These are phyloP conservation scores for Astur gentilis DNA, from an alignment of 2,113 vertebrate genomes.

Conservation along the genomic window DNA sequence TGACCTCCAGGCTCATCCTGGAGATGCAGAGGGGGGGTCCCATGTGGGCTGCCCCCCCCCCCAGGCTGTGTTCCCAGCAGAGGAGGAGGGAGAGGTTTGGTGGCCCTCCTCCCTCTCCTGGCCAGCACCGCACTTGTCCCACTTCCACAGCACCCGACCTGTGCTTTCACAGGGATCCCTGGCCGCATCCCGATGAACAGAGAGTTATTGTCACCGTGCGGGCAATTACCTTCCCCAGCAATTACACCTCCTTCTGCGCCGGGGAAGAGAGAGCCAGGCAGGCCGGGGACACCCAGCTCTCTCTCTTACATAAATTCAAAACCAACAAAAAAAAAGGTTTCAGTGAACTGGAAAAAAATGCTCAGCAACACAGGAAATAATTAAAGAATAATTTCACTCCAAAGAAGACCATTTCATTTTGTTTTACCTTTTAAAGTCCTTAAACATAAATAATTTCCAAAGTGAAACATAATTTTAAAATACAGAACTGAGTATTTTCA, in stretches of 20 bases:
- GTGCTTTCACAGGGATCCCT: background rate
- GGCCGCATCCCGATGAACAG: background rate
- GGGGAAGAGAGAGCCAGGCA: background rate
- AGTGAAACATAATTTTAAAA: background rate
- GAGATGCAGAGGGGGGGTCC: background rate
- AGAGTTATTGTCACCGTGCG: background rate
- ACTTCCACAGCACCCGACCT: fast-evolving
- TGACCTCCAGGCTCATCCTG: background rate
- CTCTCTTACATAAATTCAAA: background rate
- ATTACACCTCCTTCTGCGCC: background rate
- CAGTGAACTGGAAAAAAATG: background rate
- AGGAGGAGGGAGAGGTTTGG: background rate
- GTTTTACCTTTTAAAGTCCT: background rate
- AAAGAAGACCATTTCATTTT: background rate
- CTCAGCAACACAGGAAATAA: background rate
- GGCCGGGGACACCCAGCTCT: background rate
- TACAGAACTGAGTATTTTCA: background rate
- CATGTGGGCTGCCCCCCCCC: background rate
- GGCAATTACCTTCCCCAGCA: background rate
- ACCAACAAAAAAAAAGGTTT: background rate
- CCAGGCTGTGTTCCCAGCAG: fast-evolving
- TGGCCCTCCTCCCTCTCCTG: background rate
- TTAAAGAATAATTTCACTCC: background rate
- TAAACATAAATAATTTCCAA: background rate
- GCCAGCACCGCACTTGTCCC: background rate